Base-by-base conservation (phyloP, 2,888 invertebrate genomes). In the Cyaniris semiargus region DNA sequence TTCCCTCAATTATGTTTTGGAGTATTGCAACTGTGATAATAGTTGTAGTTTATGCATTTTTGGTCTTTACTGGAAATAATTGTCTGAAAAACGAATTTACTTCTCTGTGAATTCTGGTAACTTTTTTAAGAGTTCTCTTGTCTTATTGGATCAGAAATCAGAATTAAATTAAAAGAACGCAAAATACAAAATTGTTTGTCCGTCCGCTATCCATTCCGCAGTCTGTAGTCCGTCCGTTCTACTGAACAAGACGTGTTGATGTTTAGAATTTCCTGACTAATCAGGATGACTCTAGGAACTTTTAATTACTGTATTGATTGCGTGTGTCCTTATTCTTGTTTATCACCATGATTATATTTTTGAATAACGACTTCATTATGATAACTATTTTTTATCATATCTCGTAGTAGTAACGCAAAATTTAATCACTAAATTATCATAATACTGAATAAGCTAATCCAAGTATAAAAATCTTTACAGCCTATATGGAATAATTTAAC, bases 1-100 rank as follows among this genome's bases (percentile, higher is more conserved):
- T 74, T 53, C 48, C 38, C 74, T 74, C 74, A 27, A 74, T 74
- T 74, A 48, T 74, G 23, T 53, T 74, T 48, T 74, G 53, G 74
- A 38, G 27, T 53, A 44, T 44, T 31, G 27, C 66, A 6, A 66
- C 66, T 31, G 27, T 66, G 66, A 66, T 66, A 27, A 27, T 27
- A 66, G 18, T 3, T 53, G 5, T 18, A 53, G 27, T 13, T 13
- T 23, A 60, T 23, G 27, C 18, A 60, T 10, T 60, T 60, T 13
- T 60, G 3, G 60, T 60, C 60, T 1, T 58, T 21, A 2, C 8
- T 58, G n/a, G 56, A 58, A 58, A 58, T 58, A 58, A 58, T 21
- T 60, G 60, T 21, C 21, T 58, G 3, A 21, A 4, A 21, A 13
- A 3, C 6, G 2, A 60, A 60, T 23, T 60, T 21, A 60, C 13